phyloP scores from a whole-genome alignment of 2,113 vertebrate species.

The Neofelis nebulosa region DNA sequence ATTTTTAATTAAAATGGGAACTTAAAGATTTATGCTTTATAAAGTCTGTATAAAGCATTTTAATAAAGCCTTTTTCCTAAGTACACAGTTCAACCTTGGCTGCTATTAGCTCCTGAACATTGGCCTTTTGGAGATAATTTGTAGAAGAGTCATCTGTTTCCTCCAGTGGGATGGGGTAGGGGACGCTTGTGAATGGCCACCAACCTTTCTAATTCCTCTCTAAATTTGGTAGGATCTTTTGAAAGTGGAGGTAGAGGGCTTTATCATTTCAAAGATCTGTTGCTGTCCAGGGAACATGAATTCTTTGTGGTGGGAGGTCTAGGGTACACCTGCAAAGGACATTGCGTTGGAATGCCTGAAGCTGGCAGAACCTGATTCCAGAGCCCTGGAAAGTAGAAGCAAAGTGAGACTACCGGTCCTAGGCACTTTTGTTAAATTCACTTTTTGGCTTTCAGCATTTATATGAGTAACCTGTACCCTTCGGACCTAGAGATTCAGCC shows the following conservation, averaged over 20 bases:
- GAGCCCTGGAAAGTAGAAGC: not conserved
- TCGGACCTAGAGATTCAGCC: not conserved
- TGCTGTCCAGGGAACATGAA: not conserved
- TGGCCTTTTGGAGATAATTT: not conserved
- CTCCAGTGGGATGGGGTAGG: not conserved
- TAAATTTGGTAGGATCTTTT: not conserved
- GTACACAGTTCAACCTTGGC: not conserved
- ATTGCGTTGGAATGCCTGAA: not conserved
- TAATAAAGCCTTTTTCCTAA: not conserved
- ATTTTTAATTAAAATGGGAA: not conserved
- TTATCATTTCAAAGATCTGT: not conserved
- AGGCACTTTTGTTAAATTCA: not conserved
- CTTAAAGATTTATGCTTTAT: not conserved
- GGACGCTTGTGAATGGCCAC: not conserved
- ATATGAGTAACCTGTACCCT: not conserved
- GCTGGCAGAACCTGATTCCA: not conserved
- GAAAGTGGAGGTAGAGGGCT: not conserved
- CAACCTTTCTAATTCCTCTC: not conserved
- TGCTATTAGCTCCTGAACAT: not conserved
- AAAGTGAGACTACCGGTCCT: not conserved
- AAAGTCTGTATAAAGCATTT: not conserved
- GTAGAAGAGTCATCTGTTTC: not conserved
- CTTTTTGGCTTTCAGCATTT: not conserved
- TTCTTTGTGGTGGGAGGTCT: accelerated
- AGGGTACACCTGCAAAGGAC: not conserved